Conservation (phyloP, 2,888 invertebrate genomes). For the Hylaea fasciaria region DNA sequence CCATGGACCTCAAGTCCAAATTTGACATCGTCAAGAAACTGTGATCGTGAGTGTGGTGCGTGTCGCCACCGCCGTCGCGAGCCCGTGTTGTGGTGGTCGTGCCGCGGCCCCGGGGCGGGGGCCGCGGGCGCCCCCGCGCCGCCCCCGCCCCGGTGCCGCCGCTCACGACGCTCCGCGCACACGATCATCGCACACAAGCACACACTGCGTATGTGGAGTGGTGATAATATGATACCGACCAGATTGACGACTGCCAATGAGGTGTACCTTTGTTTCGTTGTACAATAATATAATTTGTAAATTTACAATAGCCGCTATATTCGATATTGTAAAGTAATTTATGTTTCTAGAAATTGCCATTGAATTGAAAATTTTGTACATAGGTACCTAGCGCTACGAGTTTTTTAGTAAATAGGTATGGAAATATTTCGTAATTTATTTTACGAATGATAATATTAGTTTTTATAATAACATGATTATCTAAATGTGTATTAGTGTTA, state of each 20-base stretch:
- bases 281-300: slow-evolving; percentile 53
- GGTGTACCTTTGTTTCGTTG: slow-evolving; percentile 30
- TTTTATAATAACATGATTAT: slow-evolving; percentile 72
- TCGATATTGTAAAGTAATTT: slow-evolving; percentile 51
- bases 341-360: slow-evolving; percentile 65
- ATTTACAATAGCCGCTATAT: slow-evolving; percentile 47
- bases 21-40: slow-evolving; percentile 97
- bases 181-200: slow-evolving; percentile 41
- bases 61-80: slow-evolving; percentile 12
- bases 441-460: slow-evolving; percentile 62
- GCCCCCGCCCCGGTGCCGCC: no score
- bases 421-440: slow-evolving; percentile 63
- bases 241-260: slow-evolving; percentile 33
- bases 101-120: no score
- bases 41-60: slow-evolving; percentile 72
- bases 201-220: slow-evolving; percentile 44
- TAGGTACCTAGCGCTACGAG: slow-evolving; percentile 55
- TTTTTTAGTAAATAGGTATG: slow-evolving; percentile 54
- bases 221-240: slow-evolving; percentile 52
- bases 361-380: slow-evolving; percentile 63
- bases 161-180: no score
- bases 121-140: no score
- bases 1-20: slow-evolving; percentile 95
- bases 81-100: not conserved
- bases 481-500: slow-evolving; percentile 74